Conservation (phyloP, 37 sponge, comb jelly and placozoan genomes). For the Bolinopsis microptera region DNA sequence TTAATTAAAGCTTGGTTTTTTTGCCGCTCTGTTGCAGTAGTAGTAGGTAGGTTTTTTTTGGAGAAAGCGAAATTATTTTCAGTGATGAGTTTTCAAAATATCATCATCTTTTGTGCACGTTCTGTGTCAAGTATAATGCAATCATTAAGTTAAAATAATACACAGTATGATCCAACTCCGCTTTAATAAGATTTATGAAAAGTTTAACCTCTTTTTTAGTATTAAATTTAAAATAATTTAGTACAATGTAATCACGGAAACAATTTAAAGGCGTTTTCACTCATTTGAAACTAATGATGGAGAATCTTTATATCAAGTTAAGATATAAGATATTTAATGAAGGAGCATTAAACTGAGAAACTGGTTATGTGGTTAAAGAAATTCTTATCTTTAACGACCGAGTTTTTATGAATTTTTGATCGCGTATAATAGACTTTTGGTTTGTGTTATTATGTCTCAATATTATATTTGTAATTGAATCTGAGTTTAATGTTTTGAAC, state of each 20-base stretch:
- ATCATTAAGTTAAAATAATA: neutral
- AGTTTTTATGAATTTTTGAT: conserved; percentile 58
- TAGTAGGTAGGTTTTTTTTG: neutral
- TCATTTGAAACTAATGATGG: neutral
- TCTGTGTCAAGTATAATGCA: neutral
- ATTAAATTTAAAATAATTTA: neutral
- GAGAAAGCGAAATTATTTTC: neutral
- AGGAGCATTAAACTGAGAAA: neutral
- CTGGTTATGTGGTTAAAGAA: neutral
- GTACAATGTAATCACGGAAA: neutral
- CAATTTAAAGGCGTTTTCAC: neutral
- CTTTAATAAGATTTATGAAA: neutral
- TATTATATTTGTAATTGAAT: conserved; percentile 57
- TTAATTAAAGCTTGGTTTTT: neutral
- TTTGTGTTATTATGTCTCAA: conserved; percentile 62
- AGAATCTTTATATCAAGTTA: neutral
- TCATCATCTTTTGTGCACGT: neutral
- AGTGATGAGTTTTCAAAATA: neutral
- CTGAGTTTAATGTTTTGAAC: conserved; percentile 62
- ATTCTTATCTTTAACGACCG: neutral
- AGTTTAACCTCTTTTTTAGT: neutral
- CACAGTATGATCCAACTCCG: neutral
- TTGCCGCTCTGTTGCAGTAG: neutral
- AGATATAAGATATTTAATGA: too few species aligned
- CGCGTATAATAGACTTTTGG: conserved; percentile 63